These are phyloP conservation scores for Conchocele bisecta DNA, from an alignment of 2,888 invertebrate genomes.

Conservation along the genomic window DNA sequence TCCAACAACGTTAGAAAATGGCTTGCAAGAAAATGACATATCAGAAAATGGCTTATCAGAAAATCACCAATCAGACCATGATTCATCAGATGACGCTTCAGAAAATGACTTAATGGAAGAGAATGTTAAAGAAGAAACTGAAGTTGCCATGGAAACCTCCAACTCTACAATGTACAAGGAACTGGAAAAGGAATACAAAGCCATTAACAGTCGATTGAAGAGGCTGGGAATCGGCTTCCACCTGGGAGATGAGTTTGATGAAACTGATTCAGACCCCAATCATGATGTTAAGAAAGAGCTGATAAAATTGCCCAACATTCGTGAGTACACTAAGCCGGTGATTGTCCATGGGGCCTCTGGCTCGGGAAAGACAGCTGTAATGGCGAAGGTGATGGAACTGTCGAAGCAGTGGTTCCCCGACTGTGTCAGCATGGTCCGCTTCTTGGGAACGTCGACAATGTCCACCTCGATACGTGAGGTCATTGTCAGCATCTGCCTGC, in stretches of 20 bases:
- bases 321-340: slow-evolving; percentile 60
- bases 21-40: not conserved
- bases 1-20: too few species aligned
- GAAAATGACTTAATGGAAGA: not conserved
- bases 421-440: slow-evolving; percentile 66
- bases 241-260: slow-evolving; percentile 37
- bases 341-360: slow-evolving; percentile 73
- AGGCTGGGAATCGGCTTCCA: slow-evolving; percentile 19
- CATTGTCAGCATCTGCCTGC: slow-evolving; percentile 64
- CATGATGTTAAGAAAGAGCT: slow-evolving; percentile 39
- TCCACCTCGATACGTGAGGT: slow-evolving; percentile 63
- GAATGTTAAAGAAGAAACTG: not conserved
- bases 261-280: slow-evolving; percentile 58
- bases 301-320: slow-evolving; percentile 33
- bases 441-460: slow-evolving; percentile 71
- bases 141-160: too few species aligned
- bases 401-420: slow-evolving; percentile 64
- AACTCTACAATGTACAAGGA: too few species aligned
- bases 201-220: slow-evolving; percentile 6
- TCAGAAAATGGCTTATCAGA: not conserved
- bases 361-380: slow-evolving; percentile 75
- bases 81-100: not conserved
- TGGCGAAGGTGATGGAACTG: slow-evolving; percentile 67
- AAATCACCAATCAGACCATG: too few species aligned
- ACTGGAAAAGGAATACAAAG: slow-evolving; percentile 4